Base-by-base conservation (phyloP, 2,888 invertebrate genomes). In the Cyrtodaria siliqua region DNA sequence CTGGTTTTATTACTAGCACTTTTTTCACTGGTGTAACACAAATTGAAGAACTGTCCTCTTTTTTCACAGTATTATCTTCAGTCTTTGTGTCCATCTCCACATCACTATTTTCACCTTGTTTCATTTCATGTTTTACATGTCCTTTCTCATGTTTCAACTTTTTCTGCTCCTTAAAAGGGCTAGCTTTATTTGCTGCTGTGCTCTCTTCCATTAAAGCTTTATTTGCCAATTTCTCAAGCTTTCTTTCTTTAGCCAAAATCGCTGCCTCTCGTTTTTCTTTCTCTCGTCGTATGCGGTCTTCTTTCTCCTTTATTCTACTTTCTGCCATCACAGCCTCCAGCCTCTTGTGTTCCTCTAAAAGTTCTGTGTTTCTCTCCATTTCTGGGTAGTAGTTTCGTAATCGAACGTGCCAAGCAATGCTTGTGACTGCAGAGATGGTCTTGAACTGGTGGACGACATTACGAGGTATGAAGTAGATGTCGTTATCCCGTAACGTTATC, bases 401-500 rank as follows among this genome's bases (percentile, higher is more conserved):
- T 1, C 99, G 95, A 1, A 99, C 95, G 93, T 99, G 99, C 99
- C 99, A 99, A 29, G 99, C 99, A 16, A 94, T 91, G 68, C 94
- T 93, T 9, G 92, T 90, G 8, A 93, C 93, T 3, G 99, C 98
- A 4, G 98, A 96, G 1, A 99, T 96, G 0, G 99, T 99, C 68
- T 99, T 95, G 93, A 99, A 99, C 94, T 99, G 99, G 92, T 99
- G 99, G 81, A 99, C 97, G 64, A 99, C 98, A 93, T 99, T 99
- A 64, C 99, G 95, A 0, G 99, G 99, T 89, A 99, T 94, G 94
- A 99, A 99, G 94, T 99, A 99, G 82, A 99, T 97, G 93, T 99
- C 99, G 92, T 99, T 98, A 90, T 98, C 98, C 91, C 96, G 96
- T 16, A 99, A 94, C 89, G 96, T 96, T 73, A 99, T 96, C 64